These are phyloP conservation scores for Felis catus DNA, from an alignment of 2,113 vertebrate genomes.

Conservation along the genomic window F.catus_Fca126_mat1.0 CM031414.1:137455001-137455500, in stretches of 20 bases:
- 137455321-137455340: not conserved
- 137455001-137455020: too few relatives aligned
- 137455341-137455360: not conserved
- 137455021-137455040: too few relatives aligned
- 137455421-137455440: not conserved
- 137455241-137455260: too few relatives aligned
- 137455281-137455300: not conserved
- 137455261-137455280: not conserved
- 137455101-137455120: too few relatives aligned
- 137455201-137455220: accelerated
- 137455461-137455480: not conserved
- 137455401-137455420: constrained; percentile 5
- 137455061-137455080: too few relatives aligned
- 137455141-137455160: too few relatives aligned
- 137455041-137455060: too few relatives aligned
- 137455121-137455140: too few relatives aligned
- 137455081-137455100: too few relatives aligned
- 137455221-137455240: not conserved
- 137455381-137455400: not conserved
- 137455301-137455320: not conserved
- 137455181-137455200: not conserved
- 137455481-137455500: not conserved
- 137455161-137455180: not conserved
- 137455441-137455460: constrained; percentile 47
- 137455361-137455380: too few relatives aligned